Conservation (phyloP, 2,113 vertebrate species). For the Tetrao urogallus region DNA sequence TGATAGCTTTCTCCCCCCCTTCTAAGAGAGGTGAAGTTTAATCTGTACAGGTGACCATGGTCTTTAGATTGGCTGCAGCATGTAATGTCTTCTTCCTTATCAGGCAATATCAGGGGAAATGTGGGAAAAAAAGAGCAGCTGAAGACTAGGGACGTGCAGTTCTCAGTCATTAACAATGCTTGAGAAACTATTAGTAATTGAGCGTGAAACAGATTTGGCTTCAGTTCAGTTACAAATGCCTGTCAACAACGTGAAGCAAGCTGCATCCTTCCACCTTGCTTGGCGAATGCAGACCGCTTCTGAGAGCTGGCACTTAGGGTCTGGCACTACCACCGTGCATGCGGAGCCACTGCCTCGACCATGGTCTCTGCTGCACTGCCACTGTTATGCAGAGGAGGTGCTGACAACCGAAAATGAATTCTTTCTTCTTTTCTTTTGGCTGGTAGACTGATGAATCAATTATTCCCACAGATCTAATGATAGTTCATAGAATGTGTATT, state of each 20-base stretch:
- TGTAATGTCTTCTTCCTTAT: not conserved
- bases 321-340: rapidly evolving
- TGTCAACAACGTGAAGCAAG: not conserved
- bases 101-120: not conserved
- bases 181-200: not conserved
- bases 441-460: not conserved
- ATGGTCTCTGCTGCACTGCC: not conserved
- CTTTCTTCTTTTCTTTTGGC: not conserved
- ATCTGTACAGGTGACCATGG: not conserved
- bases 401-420: not conserved
- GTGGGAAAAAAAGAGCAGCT: rapidly evolving
- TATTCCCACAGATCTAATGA: slow-evolving; percentile 34
- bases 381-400: rapidly evolving
- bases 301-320: not conserved
- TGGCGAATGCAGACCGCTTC: not conserved
- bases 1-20: not conserved
- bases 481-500: not conserved
- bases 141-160: not conserved
- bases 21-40: not conserved
- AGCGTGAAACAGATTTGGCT: not conserved
- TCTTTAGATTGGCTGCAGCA: not conserved
- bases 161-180: not conserved
- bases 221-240: not conserved
- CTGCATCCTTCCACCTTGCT: not conserved
- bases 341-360: rapidly evolving